A percentile compares a stretch with the other conserved stretches of the same genome.
Evolutionary conservation across 2,888 invertebrate species (phyloP).

Genomic region (Synanthedon andrenaeformis): DNA sequence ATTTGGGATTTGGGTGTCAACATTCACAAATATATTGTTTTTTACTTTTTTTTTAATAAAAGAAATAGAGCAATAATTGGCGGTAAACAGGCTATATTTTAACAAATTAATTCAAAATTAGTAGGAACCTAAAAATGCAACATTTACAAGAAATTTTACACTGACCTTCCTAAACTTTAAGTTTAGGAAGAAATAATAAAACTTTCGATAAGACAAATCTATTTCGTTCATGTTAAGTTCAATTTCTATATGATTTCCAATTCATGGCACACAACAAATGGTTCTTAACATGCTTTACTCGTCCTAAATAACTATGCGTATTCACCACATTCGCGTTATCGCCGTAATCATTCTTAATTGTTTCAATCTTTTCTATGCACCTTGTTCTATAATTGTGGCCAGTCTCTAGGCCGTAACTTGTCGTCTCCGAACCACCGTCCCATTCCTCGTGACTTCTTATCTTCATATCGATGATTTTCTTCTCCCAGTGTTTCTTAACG

Average conservation of each 20-base stretch:
- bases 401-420: conserved; percentile 32
- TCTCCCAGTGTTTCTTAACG: conserved; percentile 33
- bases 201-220: too few relatives aligned
- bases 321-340: conserved; percentile 36
- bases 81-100: too few relatives aligned
- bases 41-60: too few relatives aligned
- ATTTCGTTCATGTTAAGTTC: background rate
- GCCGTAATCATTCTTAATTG: conserved; percentile 41
- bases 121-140: too few relatives aligned
- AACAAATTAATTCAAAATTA: too few relatives aligned
- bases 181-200: too few relatives aligned
- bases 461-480: conserved; percentile 20
- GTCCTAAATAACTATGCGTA: conserved; percentile 40
- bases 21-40: too few relatives aligned
- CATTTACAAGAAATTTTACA: too few relatives aligned
- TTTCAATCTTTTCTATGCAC: conserved; percentile 42
- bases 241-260: conserved; percentile 33
- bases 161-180: too few relatives aligned
- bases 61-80: too few relatives aligned
- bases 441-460: conserved; percentile 44
- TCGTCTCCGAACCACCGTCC: conserved; percentile 43
- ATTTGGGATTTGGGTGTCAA: too few relatives aligned
- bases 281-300: conserved; percentile 26
- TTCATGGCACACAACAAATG: conserved; percentile 38
- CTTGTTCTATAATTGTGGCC: conserved; percentile 51